Evolutionary conservation across 2,888 invertebrate species (phyloP), one percentile per base, ranked within the genome.

Genomic region (Lycophotia porphyrea): DNA sequence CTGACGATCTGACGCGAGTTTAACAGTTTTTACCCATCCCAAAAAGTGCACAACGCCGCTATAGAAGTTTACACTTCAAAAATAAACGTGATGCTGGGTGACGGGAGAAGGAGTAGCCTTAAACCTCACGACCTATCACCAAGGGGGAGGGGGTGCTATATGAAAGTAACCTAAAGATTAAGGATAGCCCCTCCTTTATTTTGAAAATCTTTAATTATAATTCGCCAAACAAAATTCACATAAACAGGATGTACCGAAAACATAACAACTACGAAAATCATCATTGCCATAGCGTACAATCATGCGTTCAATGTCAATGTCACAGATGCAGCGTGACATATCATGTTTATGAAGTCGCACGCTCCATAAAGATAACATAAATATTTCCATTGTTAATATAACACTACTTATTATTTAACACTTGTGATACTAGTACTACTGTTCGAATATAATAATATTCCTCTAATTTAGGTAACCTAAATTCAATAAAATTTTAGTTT

Each of bases 231-330:
- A 24, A 49, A 24, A 49, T 49, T 24, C 49, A 49, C 49, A 49
- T 24, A 49, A 24, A 49, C 39, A 42, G 64, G 9, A 21, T 47
- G 39, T n/a, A 21, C 5, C 27, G 5, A 60, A 44, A 44, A 55
- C 24, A 64, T 55, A 55, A 18, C 21, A 36, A 5, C 13, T 5
- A n/a, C 27, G 11, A 36, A 55, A 47, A 39, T 39, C 4, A 18
- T 58, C 5, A 31, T 31, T 36, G 15, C 36, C 49, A 71, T 71
- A 24, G 58, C 58, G 21, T 65, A 49, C 78, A 71, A 2, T 65
- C 34, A 49, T 58, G 71, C 49, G 49, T 65, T 5, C 34, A 71
- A 58, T 61, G 71, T 68, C 77, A 79, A 73, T 78, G 79, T 72
- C 74, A 78, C 11, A 2, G 0, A n/a, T 52, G 52, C 64, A 68